Evolutionary conservation across 2,797 vertebrate genomes (phyloP).

Genomic region (Paguma larvata): DNA sequence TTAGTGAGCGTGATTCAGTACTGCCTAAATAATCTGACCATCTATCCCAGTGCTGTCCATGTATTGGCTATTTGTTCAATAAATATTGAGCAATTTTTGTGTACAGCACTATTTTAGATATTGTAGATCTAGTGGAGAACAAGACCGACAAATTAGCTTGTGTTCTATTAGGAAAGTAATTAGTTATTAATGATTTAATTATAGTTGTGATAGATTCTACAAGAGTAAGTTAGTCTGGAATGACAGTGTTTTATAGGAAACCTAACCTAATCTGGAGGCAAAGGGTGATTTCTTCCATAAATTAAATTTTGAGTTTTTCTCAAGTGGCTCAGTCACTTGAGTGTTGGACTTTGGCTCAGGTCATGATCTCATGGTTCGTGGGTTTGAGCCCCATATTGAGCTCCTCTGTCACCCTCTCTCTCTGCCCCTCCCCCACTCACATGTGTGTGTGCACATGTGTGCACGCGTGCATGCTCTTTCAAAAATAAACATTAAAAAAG

Average conservation of each 20-base stretch:
- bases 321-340: neutral
- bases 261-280: neutral
- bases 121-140: neutral
- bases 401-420: too few relatives aligned
- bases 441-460: too few relatives aligned
- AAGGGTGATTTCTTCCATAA: neutral
- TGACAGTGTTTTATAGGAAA: neutral
- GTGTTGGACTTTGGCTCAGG: too few relatives aligned
- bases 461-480: rapidly evolving
- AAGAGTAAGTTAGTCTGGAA: neutral
- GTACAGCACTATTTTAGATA: neutral
- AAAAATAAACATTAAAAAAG: too few relatives aligned
- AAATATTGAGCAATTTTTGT: neutral
- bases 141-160: neutral
- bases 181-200: conserved; percentile 57
- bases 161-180: neutral
- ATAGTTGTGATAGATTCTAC: conserved; percentile 2
- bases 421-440: too few relatives aligned
- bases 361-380: too few relatives aligned
- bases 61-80: conserved; percentile 8
- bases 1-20: neutral
- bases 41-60: neutral
- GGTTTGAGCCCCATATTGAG: too few relatives aligned
- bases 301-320: conserved; percentile 7
- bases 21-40: neutral